phyloP scores from a whole-genome alignment of 2,888 invertebrate species.

The Pachycephus smyrnensis region DNA sequence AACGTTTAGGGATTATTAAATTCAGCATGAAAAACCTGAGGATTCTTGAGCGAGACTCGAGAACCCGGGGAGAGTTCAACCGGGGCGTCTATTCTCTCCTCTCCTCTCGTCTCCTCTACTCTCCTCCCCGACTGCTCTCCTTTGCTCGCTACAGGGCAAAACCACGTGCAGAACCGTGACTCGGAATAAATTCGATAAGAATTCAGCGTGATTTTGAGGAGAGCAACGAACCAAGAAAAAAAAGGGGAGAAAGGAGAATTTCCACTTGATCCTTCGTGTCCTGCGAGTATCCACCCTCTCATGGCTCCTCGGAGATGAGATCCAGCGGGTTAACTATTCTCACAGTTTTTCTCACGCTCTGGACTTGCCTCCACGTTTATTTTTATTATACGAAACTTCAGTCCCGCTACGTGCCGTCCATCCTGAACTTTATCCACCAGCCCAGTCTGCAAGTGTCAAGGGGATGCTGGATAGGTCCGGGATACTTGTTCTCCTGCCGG shows the following conservation, averaged over 20 bases:
- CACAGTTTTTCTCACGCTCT: neutral
- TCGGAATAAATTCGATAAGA: constrained; percentile 48
- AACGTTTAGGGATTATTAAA: constrained; percentile 50
- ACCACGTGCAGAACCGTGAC: constrained; percentile 43
- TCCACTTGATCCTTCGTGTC: neutral
- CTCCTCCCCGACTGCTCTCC: no score
- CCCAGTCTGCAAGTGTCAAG: neutral
- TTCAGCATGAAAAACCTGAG: constrained; percentile 28
- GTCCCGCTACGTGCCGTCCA: neutral
- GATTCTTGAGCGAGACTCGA: constrained; percentile 8
- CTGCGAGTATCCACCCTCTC: neutral
- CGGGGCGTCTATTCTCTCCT: neutral
- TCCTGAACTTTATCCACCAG: neutral
- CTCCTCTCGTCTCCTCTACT: neutral
- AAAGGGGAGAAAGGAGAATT: neutral
- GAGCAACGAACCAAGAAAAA: neutral
- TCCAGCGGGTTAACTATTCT: neutral
- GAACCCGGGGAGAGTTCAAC: neutral
- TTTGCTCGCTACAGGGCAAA: neutral
- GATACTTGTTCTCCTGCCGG: neutral
- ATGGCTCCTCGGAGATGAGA: neutral
- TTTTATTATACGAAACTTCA: neutral
- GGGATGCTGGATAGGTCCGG: neutral
- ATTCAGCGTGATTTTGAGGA: neutral
- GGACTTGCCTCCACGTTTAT: neutral